phyloP scores from a whole-genome alignment of 2,888 invertebrate genomes.

The Caenorhabditis sinica region DNA sequence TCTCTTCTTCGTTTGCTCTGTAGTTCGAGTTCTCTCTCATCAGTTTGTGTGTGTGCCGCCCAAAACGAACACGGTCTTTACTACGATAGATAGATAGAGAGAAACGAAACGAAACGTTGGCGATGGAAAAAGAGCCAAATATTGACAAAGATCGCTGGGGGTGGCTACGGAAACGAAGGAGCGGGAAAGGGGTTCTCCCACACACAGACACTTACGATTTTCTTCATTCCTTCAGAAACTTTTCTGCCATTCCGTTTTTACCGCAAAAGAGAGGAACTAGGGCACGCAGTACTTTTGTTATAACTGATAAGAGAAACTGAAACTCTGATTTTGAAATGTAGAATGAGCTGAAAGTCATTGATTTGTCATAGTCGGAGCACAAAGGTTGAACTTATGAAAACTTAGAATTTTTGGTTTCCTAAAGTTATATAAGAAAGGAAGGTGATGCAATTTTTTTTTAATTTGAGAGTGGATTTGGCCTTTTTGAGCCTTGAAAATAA shows the following conservation, averaged over 20 bases:
- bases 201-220: constrained; percentile 1
- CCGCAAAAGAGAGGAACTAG: background rate
- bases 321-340: background rate
- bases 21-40: constrained; percentile 14
- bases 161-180: background rate
- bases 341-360: background rate
- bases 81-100: background rate
- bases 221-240: background rate
- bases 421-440: no score
- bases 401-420: no score
- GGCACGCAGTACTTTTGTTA: background rate
- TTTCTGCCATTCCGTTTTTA: constrained; percentile 10
- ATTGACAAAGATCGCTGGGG: constrained; percentile 35
- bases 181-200: background rate
- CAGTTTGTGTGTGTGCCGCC: constrained; percentile 19
- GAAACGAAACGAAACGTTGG: background rate
- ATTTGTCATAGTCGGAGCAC: background rate
- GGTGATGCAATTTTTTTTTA: no score
- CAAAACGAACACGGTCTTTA: constrained; percentile 23
- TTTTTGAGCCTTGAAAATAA: no score
- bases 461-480: no score
- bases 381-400: background rate
- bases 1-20: constrained; percentile 22
- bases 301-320: constrained; percentile 1
- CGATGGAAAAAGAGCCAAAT: constrained; percentile 53